Evolutionary conservation across 2,113 vertebrate genomes (phyloP).

Genomic region (Dolichallabes microphthalmus): DNA sequence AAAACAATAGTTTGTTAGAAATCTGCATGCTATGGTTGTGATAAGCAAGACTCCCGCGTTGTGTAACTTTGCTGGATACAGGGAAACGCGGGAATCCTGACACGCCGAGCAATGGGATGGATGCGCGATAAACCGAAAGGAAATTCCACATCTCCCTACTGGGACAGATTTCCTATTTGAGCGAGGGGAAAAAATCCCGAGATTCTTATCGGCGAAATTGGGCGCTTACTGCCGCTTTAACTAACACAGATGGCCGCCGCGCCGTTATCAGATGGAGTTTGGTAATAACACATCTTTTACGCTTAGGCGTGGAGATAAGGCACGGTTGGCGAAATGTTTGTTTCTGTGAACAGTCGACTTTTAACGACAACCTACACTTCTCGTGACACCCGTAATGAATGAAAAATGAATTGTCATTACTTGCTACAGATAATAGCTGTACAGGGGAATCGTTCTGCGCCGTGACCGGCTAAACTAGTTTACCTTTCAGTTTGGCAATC

Average conservation of each 20-base stretch:
- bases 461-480: slow-evolving; percentile 77
- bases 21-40: background rate
- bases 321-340: slow-evolving; percentile 69
- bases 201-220: slow-evolving; percentile 72
- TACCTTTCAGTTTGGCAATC: slow-evolving; percentile 78
- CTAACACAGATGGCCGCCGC: slow-evolving; percentile 58
- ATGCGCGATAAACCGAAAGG: slow-evolving; percentile 56
- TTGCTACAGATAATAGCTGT: slow-evolving; percentile 69
- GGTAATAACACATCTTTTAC: slow-evolving; percentile 56
- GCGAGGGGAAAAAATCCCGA: slow-evolving; percentile 63
- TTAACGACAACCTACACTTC: slow-evolving; percentile 69
- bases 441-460: slow-evolving; percentile 71
- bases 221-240: slow-evolving; percentile 57
- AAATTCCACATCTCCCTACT: slow-evolving; percentile 61
- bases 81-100: background rate
- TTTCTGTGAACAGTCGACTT: slow-evolving; percentile 71
- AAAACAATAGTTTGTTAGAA: background rate
- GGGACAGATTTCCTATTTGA: slow-evolving; percentile 55
- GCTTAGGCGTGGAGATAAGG: slow-evolving; percentile 71
- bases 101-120: slow-evolving; percentile 8
- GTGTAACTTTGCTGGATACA: background rate
- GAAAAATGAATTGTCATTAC: slow-evolving; percentile 74
- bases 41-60: background rate
- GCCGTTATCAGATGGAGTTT: slow-evolving; percentile 59
- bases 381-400: slow-evolving; percentile 74